phyloP scores from a whole-genome alignment of 30 jellyfish, hydroid and myxozoan genomes.

The Hydractinia symbiolongicarpus region DNA sequence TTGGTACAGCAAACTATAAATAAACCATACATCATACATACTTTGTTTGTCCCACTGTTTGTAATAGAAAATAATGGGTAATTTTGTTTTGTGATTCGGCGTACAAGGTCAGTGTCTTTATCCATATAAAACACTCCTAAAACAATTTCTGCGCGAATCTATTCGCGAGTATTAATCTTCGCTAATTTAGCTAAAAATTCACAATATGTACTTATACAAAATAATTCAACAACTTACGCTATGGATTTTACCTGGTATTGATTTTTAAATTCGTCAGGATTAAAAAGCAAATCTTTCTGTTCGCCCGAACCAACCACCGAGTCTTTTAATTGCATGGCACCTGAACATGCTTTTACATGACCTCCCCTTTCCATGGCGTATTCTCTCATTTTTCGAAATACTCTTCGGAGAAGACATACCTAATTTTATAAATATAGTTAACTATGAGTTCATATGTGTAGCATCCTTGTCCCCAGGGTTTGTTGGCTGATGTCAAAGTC shows the following conservation, averaged over 20 bases:
- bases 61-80: background rate
- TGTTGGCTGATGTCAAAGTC: too few relatives aligned
- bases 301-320: background rate
- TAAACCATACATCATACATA: background rate
- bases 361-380: constrained; percentile 5
- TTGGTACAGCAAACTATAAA: background rate
- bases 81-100: background rate
- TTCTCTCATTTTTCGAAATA: background rate
- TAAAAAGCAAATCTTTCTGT: constrained; percentile 8
- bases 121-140: too few relatives aligned
- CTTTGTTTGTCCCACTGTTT: background rate
- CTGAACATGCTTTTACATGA: background rate
- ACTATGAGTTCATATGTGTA: too few relatives aligned
- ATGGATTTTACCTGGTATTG: background rate
- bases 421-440: background rate
- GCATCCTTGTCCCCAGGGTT: too few relatives aligned
- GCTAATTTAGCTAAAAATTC: background rate
- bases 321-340: constrained; percentile 11
- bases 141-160: background rate
- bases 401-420: background rate
- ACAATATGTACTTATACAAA: background rate
- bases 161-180: background rate
- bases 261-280: background rate
- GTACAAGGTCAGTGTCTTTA: too few relatives aligned
- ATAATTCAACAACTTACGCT: background rate